These are phyloP conservation scores for Philereme transversata DNA, from an alignment of 2,888 invertebrate species.

Conservation along the genomic window DNA sequence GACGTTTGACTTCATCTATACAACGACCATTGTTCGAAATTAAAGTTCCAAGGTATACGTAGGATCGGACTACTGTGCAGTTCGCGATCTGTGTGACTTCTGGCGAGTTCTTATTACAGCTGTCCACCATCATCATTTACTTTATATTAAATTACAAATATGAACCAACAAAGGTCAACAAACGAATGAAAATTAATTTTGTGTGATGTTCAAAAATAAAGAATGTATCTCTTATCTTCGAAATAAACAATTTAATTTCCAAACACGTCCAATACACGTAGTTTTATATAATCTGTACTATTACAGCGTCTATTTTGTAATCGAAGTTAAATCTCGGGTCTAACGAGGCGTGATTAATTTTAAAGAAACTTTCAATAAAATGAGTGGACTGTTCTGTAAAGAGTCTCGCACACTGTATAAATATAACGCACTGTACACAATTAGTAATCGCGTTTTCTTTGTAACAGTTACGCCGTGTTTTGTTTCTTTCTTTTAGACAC, in stretches of 20 bases:
- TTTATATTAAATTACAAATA: not conserved
- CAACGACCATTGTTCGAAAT: too few relatives aligned
- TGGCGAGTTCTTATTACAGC: too few relatives aligned
- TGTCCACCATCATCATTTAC: too few relatives aligned
- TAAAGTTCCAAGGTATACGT: too few relatives aligned
- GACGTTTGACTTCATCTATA: too few relatives aligned
- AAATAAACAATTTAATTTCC: slow-evolving; percentile 30
- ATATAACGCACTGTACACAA: too few relatives aligned
- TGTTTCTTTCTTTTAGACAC: too few relatives aligned
- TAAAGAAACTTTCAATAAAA: slow-evolving; percentile 23
- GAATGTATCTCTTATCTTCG: slow-evolving; percentile 22
- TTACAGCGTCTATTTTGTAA: slow-evolving; percentile 33
- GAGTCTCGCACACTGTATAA: slow-evolving; percentile 1
- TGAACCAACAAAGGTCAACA: slow-evolving; percentile 6
- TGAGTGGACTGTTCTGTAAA: slow-evolving; percentile 6
- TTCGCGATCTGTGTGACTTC: too few relatives aligned
- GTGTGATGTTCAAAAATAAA: slow-evolving; percentile 20
- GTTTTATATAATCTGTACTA: slow-evolving; percentile 20
- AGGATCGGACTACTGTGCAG: too few relatives aligned
- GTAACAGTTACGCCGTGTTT: too few relatives aligned
- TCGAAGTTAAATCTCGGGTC: slow-evolving; percentile 33
- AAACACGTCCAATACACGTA: slow-evolving; percentile 27
- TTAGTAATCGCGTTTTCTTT: too few relatives aligned
- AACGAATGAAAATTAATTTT: slow-evolving; percentile 5
- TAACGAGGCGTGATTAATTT: slow-evolving; percentile 34